These are phyloP conservation scores for Pteropus alecto DNA, from an alignment of 2,113 vertebrate species.

Conservation along the genomic window DNA sequence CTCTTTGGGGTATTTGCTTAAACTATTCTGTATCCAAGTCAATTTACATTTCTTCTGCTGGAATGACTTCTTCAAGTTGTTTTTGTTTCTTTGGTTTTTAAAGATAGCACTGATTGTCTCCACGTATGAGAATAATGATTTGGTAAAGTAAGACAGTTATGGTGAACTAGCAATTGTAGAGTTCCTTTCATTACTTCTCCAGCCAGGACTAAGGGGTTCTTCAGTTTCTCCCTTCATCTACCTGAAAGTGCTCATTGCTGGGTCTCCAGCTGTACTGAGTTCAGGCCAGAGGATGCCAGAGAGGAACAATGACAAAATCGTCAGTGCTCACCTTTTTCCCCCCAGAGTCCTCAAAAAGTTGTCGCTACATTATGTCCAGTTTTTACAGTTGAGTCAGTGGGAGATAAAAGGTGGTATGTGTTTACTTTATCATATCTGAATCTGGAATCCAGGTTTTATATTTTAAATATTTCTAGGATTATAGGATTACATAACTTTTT, in stretches of 20 bases:
- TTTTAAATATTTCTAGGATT: not conserved
- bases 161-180: not conserved
- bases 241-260: not conserved
- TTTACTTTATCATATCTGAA: not conserved
- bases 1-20: not conserved
- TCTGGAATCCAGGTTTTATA: not conserved
- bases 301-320: not conserved
- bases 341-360: not conserved
- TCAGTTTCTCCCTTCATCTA: not conserved
- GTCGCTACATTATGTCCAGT: fast-evolving
- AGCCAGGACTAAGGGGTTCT: not conserved
- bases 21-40: not conserved
- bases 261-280: not conserved
- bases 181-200: not conserved
- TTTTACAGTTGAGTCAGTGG: not conserved
- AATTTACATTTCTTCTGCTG: not conserved
- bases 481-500: not conserved
- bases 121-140: not conserved
- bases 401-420: not conserved
- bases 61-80: not conserved
- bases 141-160: not conserved
- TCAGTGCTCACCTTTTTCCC: not conserved
- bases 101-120: not conserved
- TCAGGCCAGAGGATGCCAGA: not conserved
- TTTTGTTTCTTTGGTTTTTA: not conserved